Conservation (phyloP, 1,140 invertebrate species). For the Lucilia sericata region DNA sequence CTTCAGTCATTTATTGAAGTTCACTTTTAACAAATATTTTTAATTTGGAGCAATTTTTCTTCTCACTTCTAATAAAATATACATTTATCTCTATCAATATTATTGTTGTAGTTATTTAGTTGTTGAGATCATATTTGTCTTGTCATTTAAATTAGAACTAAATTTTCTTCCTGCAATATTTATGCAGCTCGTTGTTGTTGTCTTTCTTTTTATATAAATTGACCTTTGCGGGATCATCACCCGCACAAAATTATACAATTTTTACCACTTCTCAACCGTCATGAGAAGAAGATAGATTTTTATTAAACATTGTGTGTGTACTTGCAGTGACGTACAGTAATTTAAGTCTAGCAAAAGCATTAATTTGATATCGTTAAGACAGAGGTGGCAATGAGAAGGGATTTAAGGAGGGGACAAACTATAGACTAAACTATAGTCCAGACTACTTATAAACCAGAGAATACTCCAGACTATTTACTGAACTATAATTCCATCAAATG, state of each 20-base stretch:
- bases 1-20: not conserved
- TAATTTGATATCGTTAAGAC: not conserved
- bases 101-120: not conserved
- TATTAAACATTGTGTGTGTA: not conserved
- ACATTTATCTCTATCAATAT: not conserved
- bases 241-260: constrained; percentile 26
- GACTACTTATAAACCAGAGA: too few relatives aligned
- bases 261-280: constrained; percentile 1
- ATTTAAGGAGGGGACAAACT: not conserved
- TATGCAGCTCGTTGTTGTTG: not conserved
- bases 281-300: too few relatives aligned
- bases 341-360: not conserved
- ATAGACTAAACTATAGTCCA: too few relatives aligned
- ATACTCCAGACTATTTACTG: too few relatives aligned
- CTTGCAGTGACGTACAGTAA: not conserved
- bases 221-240: constrained; percentile 1
- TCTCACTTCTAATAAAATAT: not conserved
- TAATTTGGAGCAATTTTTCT: not conserved
- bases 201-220: not conserved
- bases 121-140: not conserved
- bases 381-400: not conserved
- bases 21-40: not conserved
- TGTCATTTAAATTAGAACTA: not conserved
- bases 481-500: too few relatives aligned
- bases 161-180: not conserved